Percentiles rank a stretch among this genome's conserved stretches.
These are phyloP conservation scores for Pseudopipra pipra DNA, from an alignment of 2,113 vertebrate species.

Conservation along the genomic window DNA sequence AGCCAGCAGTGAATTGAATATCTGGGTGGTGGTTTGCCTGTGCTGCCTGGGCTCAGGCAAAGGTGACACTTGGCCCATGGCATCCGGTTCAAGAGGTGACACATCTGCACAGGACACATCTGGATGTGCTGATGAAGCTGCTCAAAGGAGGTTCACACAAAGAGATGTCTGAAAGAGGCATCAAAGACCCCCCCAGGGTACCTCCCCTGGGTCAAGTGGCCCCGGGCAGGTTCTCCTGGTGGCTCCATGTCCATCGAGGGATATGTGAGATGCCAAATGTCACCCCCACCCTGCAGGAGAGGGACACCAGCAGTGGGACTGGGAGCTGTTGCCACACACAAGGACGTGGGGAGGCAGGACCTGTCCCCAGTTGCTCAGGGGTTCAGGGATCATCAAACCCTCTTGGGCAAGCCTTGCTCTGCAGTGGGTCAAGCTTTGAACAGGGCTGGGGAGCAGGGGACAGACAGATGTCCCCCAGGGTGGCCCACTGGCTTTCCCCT, in stretches of 20 bases:
- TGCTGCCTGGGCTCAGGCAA: neutral
- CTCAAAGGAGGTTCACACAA: neutral
- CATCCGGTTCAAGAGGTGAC: neutral
- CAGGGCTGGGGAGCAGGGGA: neutral
- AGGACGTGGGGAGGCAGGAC: accelerated
- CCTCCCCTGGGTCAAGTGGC: neutral
- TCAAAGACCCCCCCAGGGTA: accelerated
- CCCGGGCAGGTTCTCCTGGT: neutral
- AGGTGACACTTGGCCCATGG: neutral
- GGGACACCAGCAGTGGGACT: neutral
- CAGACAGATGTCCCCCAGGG: neutral
- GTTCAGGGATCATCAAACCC: no score
- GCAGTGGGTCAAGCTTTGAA: neutral
- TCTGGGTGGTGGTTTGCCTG: neutral
- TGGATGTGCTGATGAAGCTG: neutral
- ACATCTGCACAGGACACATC: neutral
- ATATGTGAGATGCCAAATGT: neutral
- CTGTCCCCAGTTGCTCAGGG: neutral
- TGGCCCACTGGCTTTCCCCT: neutral
- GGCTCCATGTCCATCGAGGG: accelerated
- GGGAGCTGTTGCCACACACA: neutral
- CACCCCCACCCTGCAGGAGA: accelerated
- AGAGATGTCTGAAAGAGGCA: neutral
- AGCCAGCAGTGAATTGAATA: neutral
- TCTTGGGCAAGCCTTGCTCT: neutral